Conservation (phyloP, 1,140 invertebrate genomes). For the Bombus haemorrhoidalis region DNA sequence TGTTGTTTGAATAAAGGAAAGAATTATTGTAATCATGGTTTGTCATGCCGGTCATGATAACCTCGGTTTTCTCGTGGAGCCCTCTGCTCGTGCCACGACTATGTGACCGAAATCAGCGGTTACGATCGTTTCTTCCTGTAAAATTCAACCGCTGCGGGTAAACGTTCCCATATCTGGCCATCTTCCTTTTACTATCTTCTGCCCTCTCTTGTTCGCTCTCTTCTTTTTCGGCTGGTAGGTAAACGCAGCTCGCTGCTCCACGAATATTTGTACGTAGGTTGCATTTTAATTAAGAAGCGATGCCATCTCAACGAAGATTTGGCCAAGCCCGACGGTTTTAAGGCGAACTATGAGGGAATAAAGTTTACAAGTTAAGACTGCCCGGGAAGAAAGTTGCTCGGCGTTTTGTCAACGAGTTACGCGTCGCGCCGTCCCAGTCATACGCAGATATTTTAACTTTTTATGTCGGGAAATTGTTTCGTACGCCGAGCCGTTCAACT, state of each 20-base stretch:
- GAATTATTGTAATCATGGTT: slow-evolving; percentile 37
- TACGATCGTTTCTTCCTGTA: slow-evolving; percentile 26
- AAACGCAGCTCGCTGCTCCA: slow-evolving; percentile 1
- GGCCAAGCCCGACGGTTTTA: neutral
- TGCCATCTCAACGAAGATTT: slow-evolving; percentile 22
- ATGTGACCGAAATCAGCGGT: slow-evolving; percentile 23
- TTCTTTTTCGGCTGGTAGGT: neutral
- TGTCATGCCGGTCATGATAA: slow-evolving; percentile 47
- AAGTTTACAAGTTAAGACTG: slow-evolving; percentile 15
- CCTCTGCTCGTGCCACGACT: neutral
- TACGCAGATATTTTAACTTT: slow-evolving; percentile 17
- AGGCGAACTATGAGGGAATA: neutral
- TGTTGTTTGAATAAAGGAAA: slow-evolving; percentile 31
- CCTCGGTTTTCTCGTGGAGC: slow-evolving; percentile 21
- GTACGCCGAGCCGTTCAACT: neutral
- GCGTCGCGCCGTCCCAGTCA: slow-evolving; percentile 4
- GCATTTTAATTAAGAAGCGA: slow-evolving; percentile 52
- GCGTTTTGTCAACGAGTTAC: neutral
- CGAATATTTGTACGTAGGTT: slow-evolving; percentile 47
- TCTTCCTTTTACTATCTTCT: neutral
- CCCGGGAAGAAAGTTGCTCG: neutral
- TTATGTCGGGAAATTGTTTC: slow-evolving; percentile 3
- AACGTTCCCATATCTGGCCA: slow-evolving; percentile 28
- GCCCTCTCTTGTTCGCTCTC: too few species aligned
- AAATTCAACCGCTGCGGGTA: slow-evolving; percentile 15